Conservation (phyloP, 2,113 vertebrate species). For the Prolemur simus region DNA sequence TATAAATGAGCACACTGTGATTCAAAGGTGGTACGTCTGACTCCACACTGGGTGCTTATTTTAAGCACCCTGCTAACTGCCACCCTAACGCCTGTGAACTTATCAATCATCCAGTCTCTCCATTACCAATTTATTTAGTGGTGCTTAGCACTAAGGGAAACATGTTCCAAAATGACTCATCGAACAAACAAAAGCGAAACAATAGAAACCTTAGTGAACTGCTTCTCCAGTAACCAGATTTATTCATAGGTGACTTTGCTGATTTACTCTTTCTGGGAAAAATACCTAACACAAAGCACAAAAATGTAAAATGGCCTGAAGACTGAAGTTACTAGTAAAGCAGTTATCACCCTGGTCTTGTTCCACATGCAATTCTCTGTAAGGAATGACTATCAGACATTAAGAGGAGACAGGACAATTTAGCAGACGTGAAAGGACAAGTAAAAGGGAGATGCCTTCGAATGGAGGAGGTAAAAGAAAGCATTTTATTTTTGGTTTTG, state of each 20-base stretch:
- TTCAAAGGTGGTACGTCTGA: background rate
- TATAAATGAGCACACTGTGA: background rate
- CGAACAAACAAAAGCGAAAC: background rate
- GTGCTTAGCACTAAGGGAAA: background rate
- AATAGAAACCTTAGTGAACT: background rate
- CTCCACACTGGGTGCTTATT: background rate
- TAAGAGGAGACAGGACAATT: background rate
- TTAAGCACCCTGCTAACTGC: background rate
- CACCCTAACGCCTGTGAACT: background rate
- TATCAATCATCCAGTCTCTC: background rate
- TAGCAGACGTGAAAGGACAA: conserved; percentile 18
- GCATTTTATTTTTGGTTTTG: conserved; percentile 7
- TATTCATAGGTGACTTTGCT: background rate
- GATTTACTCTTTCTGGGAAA: background rate
- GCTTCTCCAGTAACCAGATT: conserved; percentile 16
- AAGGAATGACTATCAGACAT: background rate
- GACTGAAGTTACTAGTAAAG: background rate
- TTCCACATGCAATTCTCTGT: background rate
- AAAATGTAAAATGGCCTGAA: background rate
- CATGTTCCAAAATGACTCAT: background rate
- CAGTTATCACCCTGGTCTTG: background rate
- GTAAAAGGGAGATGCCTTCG: background rate
- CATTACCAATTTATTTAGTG: background rate
- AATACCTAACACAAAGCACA: background rate
- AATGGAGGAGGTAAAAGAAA: background rate